phyloP scores from a whole-genome alignment of 2,113 vertebrate genomes.

The Piaya cayana region DNA sequence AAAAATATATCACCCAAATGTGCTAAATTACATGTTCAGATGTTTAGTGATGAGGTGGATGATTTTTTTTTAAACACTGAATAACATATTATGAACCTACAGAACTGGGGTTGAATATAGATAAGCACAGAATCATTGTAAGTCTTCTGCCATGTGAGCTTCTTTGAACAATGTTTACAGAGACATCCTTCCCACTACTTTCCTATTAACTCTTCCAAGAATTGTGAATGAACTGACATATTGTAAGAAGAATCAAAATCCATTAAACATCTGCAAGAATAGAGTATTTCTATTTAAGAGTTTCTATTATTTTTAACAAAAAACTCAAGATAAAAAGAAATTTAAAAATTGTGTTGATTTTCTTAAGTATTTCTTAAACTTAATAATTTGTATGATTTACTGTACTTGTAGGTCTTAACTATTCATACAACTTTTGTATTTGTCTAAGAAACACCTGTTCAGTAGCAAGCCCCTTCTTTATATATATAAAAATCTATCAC shows the following conservation, averaged over 20 bases:
- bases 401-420: background rate
- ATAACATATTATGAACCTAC: background rate
- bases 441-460: background rate
- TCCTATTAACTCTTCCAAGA: background rate
- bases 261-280: background rate
- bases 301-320: too few species aligned
- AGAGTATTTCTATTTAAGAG: background rate
- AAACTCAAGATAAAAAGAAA: background rate
- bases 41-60: background rate
- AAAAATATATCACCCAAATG: background rate
- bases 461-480: rapidly evolving
- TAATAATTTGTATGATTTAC: background rate
- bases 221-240: background rate
- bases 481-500: background rate
- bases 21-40: background rate
- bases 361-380: background rate
- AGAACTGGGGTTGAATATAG: rapidly evolving
- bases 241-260: background rate
- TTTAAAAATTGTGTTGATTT: too few species aligned
- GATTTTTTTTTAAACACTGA: background rate
- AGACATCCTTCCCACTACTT: background rate
- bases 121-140: background rate
- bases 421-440: background rate
- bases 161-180: background rate
- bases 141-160: background rate